Evolutionary conservation across 2,888 invertebrate species (phyloP).

Genomic region (Drosophila anceps): DNA sequence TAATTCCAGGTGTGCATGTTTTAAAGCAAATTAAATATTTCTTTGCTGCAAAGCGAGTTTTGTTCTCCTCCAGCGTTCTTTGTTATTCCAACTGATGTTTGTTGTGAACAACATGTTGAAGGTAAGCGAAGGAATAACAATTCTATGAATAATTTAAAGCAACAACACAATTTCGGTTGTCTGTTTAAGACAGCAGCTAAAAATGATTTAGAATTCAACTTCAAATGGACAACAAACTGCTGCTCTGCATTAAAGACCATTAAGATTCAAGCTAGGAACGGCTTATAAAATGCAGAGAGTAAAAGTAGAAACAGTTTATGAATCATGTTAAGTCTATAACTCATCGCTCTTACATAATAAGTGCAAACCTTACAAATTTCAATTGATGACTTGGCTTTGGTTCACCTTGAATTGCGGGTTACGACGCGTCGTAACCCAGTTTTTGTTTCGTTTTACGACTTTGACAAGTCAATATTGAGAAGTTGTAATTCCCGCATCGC

Average conservation of each 20-base stretch:
- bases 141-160: slow-evolving; percentile 22
- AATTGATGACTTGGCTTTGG: slow-evolving; percentile 14
- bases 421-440: slow-evolving; percentile 45
- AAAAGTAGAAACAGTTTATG: neutral
- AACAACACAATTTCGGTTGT: neutral
- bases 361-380: neutral
- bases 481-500: slow-evolving; percentile 65
- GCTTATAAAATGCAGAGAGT: neutral
- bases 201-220: neutral
- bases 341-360: slow-evolving; percentile 23
- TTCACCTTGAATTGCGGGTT: slow-evolving; percentile 43
- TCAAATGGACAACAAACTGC: neutral
- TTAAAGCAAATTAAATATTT: neutral
- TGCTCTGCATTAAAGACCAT: neutral
- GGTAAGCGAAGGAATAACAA: slow-evolving; percentile 2
- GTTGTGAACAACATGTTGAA: slow-evolving; percentile 36
- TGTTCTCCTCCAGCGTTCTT: neutral
- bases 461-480: slow-evolving; percentile 58
- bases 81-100: slow-evolving; percentile 20
- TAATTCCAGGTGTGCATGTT: neutral
- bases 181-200: neutral
- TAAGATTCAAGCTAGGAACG: neutral
- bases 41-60: neutral
- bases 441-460: slow-evolving; percentile 65
- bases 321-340: neutral